Base-by-base conservation (phyloP, 2,113 vertebrate species). In the Sialia sialis region DNA sequence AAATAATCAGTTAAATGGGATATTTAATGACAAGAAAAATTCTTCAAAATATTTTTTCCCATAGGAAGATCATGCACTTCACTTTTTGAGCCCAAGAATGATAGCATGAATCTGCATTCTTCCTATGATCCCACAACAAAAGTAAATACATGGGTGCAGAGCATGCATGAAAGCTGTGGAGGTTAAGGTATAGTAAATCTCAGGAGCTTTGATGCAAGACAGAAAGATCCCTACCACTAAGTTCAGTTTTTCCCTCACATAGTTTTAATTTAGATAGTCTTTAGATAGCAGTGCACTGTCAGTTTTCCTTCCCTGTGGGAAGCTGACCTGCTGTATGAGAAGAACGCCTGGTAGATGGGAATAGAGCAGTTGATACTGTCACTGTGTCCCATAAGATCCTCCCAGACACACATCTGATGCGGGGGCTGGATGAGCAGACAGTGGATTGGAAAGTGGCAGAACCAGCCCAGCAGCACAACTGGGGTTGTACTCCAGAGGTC, bases 31-130 rank as follows among this genome's bases (percentile, higher is more conserved):
- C 91, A 89, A 87, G 67, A 89, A 92, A 96, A 95, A 80, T 32
- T 72, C 63, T 95, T 95, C 70, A 55, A 86, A 94, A 54, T 86
- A 72, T 82, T 88, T 95, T 94, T 96, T 94, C 96, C 95, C 95
- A 92, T 93, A 96, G 88, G 97, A 97, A 95, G 93, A 95, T 84
- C 36, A 56, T 27, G 55, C 63, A 55, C 44, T 78, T 87, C 17
- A 48, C 32, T 76, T 77, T 60, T 75, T 5, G 1, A 89, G 69
- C 55, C 62, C 76, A 58, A 75, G 55, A 84, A 41, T 80, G 48
- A 34, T 72, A 83, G 46, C 11, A 1, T 62, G 39, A 83, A 69
- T 41, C 90, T 56, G 51, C 85, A 63, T 83, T 85, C 59, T 84
- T 94, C 44, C 63, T 83, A 2, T 4, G 2, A 63, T 46, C 60